Base-by-base conservation (phyloP, 2,888 invertebrate genomes). In the Nysson spinosus region DNA sequence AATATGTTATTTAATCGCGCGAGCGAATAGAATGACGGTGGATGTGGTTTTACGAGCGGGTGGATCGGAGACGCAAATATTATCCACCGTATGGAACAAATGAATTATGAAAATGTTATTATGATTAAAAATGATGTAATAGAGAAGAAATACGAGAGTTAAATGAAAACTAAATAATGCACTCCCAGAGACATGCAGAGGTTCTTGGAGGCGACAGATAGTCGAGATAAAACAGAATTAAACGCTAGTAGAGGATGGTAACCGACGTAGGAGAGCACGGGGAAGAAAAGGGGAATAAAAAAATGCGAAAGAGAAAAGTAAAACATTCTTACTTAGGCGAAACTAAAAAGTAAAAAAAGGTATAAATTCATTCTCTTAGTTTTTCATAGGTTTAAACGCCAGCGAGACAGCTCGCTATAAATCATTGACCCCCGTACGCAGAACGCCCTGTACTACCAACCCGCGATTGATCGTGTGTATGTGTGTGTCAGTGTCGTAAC, bases 291-390 rank as follows among this genome's bases (percentile, higher is more conserved):
- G 30, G 17, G 32, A n/a, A 19, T 4, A 46, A 28, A 42, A 32
- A 43, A 28, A 34, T 43, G 24, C 47, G 22, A 16, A 35, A 58
- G 57, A 63, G 54, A 68, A 64, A 66, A 56, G 47, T 46, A 49
- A 69, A 51, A 52, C 70, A 77, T 80, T 81, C 81, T 81, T 80
- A 79, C 65, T 78, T 81, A 80, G 81, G 60, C 68, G 60, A 75
- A 74, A 70, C 40, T 69, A 70, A 67, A 62, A 65, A 44, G 52
- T 55, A 72, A 75, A 75, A 60, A 82, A 79, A 72, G 75, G 65
- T 81, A 79, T 78, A 79, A 81, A 83, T 81, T 78, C 79, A 81
- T 84, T 82, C 77, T 84, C 82, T 84, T 85, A 85, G 83, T 81
- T 84, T 83, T 82, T 80, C 77, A 80, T 84, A 83, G 81, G 69